Evolutionary conservation across 1,140 invertebrate species (phyloP), one percentile per base, ranked within the genome.

Genomic region (Rhagoletis zephyria): DNA sequence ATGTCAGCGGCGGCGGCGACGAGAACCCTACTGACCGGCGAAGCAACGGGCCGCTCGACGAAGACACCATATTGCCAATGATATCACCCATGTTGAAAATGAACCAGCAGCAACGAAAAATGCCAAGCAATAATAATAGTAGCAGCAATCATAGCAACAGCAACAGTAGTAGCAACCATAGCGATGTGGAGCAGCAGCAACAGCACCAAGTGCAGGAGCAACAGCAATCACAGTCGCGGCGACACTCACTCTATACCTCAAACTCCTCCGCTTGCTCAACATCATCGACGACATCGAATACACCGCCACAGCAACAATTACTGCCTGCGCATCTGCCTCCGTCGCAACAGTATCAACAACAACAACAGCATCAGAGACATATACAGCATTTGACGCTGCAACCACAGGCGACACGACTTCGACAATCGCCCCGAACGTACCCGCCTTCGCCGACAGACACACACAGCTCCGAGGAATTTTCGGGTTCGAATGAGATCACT

Each of bases 401-500:
- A 63, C 88, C 59, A 61, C 64, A 10, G 19, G 87, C 65, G 59
- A 59, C 70, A 60, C 87, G 45, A 19, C 81, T 4, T 30, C 81
- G 19, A 40, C 88, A 64, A 85, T 81, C 70, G 61, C 87, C 88
- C 7, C 87, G 87, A 5, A 87, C 63, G 87, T 89, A 86, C 59
- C 87, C 88, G 81, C 89, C 81, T 10, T 85, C 89, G 87, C 85
- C 87, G 40, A 81, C 85, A 5, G 63, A 94, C 0, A 93, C 94
- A 12, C 94, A 93, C 48, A 93, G 92, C 88, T 91, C 91, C 4
- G 92, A 93, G 81, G 92, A 92, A 65, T 91, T 91, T 85, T 91
- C 91, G 0, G 88, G 89, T 88, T 94, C 94, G n/a, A 94, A 95
- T 89, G 94, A 95, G 90, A 94, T 95, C 85, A 95, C 94, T 60